Conservation (phyloP, 1,140 invertebrate genomes). For the Onthophagus taurus region DNA sequence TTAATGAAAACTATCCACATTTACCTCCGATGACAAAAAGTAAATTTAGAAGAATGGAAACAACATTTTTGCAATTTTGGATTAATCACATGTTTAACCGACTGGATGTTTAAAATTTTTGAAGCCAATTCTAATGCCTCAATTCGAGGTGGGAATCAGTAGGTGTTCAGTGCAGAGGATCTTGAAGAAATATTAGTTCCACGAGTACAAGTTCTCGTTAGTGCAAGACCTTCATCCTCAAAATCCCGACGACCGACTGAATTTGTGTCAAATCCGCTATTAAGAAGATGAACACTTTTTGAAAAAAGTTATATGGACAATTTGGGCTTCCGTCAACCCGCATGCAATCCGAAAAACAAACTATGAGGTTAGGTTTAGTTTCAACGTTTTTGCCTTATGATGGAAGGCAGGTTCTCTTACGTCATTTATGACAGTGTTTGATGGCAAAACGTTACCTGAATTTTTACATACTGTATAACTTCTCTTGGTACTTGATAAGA, state of each 20-base stretch:
- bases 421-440: not conserved
- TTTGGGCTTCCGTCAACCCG: not conserved
- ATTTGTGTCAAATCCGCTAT: not conserved
- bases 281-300: not conserved
- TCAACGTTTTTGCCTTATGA: constrained; percentile 2
- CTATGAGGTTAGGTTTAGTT: not conserved
- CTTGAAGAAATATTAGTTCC: not conserved
- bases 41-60: too few species aligned
- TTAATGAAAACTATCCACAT: too few species aligned
- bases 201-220: not conserved
- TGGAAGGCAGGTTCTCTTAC: not conserved
- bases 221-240: not conserved
- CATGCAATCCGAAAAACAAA: not conserved
- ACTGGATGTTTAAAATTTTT: too few species aligned
- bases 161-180: not conserved
- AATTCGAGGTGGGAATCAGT: constrained; percentile 1
- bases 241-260: not conserved
- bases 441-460: not conserved
- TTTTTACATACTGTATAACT: not conserved
- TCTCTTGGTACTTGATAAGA: not conserved
- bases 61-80: too few species aligned
- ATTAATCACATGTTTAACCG: too few species aligned
- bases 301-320: constrained; percentile 1
- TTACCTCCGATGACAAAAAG: too few species aligned
- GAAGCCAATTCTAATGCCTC: constrained; percentile 2